Conservation (phyloP, 2,888 invertebrate genomes). For the Stenotaenia linearis region DNA sequence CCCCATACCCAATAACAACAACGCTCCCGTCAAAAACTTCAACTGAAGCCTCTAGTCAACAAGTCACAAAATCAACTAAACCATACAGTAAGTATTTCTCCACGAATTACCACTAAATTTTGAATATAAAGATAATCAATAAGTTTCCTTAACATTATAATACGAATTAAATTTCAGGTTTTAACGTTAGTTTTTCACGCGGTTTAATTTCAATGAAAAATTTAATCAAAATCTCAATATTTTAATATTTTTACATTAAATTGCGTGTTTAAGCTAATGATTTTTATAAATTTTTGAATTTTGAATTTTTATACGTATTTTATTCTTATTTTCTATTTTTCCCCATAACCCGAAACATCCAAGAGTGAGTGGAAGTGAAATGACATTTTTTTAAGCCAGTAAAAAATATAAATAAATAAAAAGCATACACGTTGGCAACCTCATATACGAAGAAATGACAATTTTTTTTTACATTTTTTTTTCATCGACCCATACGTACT, state of each 20-base stretch:
- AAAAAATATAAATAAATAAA: neutral
- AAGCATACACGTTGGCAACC: neutral
- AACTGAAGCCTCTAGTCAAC: constrained; percentile 1
- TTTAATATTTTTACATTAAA: too few species aligned
- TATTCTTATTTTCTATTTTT: neutral
- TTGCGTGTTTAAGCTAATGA: too few species aligned
- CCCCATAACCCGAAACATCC: constrained; percentile 40
- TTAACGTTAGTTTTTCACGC: too few species aligned
- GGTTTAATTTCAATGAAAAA: too few species aligned
- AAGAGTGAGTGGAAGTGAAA: constrained; percentile 8
- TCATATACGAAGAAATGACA: neutral
- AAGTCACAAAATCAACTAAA: constrained; percentile 26
- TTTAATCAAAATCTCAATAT: too few species aligned
- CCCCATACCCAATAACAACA: constrained; percentile 27
- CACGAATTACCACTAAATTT: too few species aligned
- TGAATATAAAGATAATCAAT: too few species aligned
- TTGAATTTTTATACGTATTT: neutral
- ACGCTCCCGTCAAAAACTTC: neutral
- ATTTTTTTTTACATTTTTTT: too few species aligned
- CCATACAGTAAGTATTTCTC: constrained; percentile 39
- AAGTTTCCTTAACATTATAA: too few species aligned
- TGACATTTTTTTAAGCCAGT: too few species aligned
- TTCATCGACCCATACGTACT: neutral
- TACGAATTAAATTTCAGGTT: too few species aligned
- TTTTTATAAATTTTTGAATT: neutral